Evolutionary conservation across 2,888 invertebrate species (phyloP), one percentile per base, ranked within the genome.

Genomic region (Encarsia formosa): DNA sequence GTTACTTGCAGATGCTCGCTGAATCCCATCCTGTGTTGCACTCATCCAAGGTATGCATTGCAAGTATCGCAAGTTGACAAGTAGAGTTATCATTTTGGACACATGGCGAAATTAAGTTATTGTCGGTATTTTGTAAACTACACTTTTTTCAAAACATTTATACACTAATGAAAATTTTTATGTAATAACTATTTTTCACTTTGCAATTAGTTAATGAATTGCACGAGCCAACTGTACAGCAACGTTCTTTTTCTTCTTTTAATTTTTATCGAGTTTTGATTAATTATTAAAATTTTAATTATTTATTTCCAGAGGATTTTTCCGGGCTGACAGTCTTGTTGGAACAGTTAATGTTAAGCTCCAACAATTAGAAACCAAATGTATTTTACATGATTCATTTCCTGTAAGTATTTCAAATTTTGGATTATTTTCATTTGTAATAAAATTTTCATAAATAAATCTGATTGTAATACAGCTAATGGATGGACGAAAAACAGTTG

Each of bases 361-460:
- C 59, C 88, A 88, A 62, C 87, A 87, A n/a, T 77, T 98, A 54
- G 96, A 97, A 78, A 87, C 85, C 0, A 84, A 86, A 54, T 91
- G 93, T 70, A 88, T 88, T 29, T 73, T 96, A 50, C 97, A 98
- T 71, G 94, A 97, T 56, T 87, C 91, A 1, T 93, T 86, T 73
- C 91, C 95, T 76, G 94, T 95, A 76, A 87, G 89, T 84, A 13
- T n/a, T n/a, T n/a, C n/a, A n/a, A n/a, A n/a, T n/a, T n/a, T n/a
- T n/a, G n/a, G n/a, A n/a, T n/a, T n/a, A n/a, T n/a, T n/a, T n/a
- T n/a, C n/a, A n/a, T n/a, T n/a, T n/a, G n/a, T n/a, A n/a, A n/a
- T n/a, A n/a, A n/a, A n/a, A n/a, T n/a, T n/a, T n/a, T n/a, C n/a
- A n/a, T n/a, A n/a, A n/a, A n/a, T n/a, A n/a, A n/a, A n/a, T n/a